A percentile compares a stretch with the other conserved stretches of the same genome.
Evolutionary conservation across 2,888 invertebrate species (phyloP).

Genomic region (Acrobasis repandana): DNA sequence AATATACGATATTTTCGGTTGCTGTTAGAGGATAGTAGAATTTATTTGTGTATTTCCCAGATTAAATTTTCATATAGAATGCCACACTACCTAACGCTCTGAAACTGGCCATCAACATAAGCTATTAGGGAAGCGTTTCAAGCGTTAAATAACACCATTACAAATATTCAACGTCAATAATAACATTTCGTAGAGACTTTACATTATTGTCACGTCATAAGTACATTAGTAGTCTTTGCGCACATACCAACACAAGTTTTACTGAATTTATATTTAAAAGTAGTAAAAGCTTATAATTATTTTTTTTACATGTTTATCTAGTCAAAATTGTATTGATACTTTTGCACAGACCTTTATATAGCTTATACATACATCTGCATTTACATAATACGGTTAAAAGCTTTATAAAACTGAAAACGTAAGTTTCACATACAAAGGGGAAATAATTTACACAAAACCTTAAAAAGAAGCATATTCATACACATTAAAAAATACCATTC

Average conservation of each 20-base stretch:
- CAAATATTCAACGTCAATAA: slow-evolving; percentile 49
- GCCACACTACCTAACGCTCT: slow-evolving; percentile 35
- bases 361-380: slow-evolving; percentile 19
- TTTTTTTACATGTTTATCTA: not conserved
- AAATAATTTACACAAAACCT: slow-evolving; percentile 65
- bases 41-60: not conserved
- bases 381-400: slow-evolving; percentile 34
- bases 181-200: slow-evolving; percentile 24
- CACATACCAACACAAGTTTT: not conserved
- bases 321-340: not conserved
- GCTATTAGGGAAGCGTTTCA: slow-evolving; percentile 50
- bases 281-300: too few relatives aligned
- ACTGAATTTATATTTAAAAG: not conserved
- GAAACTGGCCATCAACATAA: slow-evolving; percentile 25
- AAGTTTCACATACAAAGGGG: slow-evolving; percentile 63
- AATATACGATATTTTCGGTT: too few relatives aligned
- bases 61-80: not conserved
- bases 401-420: slow-evolving; percentile 49
- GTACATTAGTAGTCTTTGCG: slow-evolving; percentile 34
- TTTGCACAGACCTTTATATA: not conserved
- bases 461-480: slow-evolving; percentile 62
- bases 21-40: too few relatives aligned
- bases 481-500: slow-evolving; percentile 56
- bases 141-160: slow-evolving; percentile 56
- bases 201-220: slow-evolving; percentile 36